Evolutionary conservation across 2,888 invertebrate species (phyloP), one percentile per base, ranked within the genome.

Genomic region (Callimorpha dominula): DNA sequence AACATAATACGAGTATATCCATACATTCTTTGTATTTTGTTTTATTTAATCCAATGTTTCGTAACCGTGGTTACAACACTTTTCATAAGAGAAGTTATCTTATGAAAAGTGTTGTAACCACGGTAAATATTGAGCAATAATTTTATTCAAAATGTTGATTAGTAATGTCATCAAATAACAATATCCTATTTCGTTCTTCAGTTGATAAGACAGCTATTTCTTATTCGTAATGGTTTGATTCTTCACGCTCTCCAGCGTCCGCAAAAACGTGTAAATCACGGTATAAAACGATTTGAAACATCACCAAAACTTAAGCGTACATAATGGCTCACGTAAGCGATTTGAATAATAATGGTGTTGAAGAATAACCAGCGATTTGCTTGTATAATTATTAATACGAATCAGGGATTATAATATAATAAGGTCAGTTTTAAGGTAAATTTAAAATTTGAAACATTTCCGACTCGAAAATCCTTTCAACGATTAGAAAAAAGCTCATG

Each of bases 281-380:
- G 42, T 50, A 17, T 66, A 17, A 40, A 52, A 17, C 40, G 52
- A 66, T 52, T 49, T 4, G 66, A 31, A 5, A 50, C 63, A 40
- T 63, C 15, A 40, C 40, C 31, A 63, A 40, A 14, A 4, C 4
- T 7, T 42, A 40, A 17, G 63, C 42, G 40, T 17, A 63, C 6
- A 63, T 63, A 57, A 57, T 57, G n/a, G 20, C 20, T 57, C 57
- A 57, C 57, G 57, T 20, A 57, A 57, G 57, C 57, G 57, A 54
- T 54, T n/a, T 54, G 1, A 54, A 31, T n/a, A n/a, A 9, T 20
- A 57, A 57, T 57, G 52, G 54, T n/a, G 54, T n/a, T n/a, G 14
- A 14, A 50, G 15, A 50, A 50, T 15, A 5, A 50, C 15, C 14
- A 14, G 15, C 15, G 7, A 9, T 54, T 31, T 31, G 31, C 31